Base-by-base conservation (phyloP, 2,888 invertebrate species). In the Meiosimyza decipiens region DNA sequence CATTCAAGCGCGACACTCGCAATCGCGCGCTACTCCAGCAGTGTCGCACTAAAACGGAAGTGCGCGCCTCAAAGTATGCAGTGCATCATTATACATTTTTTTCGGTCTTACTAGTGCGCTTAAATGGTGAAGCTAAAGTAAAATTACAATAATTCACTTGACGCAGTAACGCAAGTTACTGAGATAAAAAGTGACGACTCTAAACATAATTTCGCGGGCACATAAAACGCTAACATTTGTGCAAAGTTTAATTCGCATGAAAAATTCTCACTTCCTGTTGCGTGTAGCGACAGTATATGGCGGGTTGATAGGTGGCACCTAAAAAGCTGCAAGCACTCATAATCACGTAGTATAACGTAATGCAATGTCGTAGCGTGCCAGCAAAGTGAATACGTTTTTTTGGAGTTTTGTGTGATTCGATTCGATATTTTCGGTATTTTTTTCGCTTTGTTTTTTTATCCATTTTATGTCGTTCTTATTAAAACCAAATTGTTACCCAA, bases 11-110 rank as follows among this genome's bases (percentile, higher is more conserved):
- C 40, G 40, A 40, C 9, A 40, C 40, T 40, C 28, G 57, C 55
- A 28, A 16, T 55, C 55, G 18, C 11, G 18, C 18, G 22, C 57
- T 11, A 22, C 60, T 40, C 40, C 12, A 13, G 15, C 33, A 62
- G 60, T 62, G 60, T 62, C 60, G 16, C 60, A 62, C 33, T 62
- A 40, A 15, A 40, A 16, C 60, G 16, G 60, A 33, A 40, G 40
- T 60, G 60, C 18, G 60, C 60, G 28, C 60, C 60, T 60, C n/a
- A 60, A 60, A 40, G 40, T 62, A 62, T 40, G 47, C 60, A 62
- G 33, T 11, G 40, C 60, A 16, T 47, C 33, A 9, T 62, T 40
- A 12, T 11, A 40, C 16, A 15, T 40, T 33, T 33, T 9, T 15
- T 62, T 40, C 40, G 40, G 40, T 40, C 9, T 40, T 40, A 9